Evolutionary conservation across 2,797 vertebrate genomes (phyloP).

Genomic region (Pantherophis alleghaniensis): DNA sequence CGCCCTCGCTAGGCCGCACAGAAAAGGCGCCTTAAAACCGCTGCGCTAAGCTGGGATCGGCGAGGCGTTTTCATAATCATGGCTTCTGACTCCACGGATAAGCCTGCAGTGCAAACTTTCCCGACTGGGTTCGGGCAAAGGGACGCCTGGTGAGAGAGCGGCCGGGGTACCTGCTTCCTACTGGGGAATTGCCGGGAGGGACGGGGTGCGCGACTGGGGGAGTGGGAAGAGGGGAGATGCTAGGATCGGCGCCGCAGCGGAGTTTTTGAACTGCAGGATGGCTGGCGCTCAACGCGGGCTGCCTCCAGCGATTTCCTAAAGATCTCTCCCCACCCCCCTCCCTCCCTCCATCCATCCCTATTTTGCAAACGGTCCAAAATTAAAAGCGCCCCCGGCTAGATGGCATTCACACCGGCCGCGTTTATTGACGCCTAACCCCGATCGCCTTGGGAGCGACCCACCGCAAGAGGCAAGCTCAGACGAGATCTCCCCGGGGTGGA

Average conservation of each 20-base stretch:
- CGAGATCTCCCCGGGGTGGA: neutral
- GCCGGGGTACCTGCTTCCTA: neutral
- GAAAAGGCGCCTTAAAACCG: neutral
- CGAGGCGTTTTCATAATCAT: conserved; percentile 59
- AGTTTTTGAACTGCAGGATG: neutral
- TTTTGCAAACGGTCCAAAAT: neutral
- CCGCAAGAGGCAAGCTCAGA: neutral
- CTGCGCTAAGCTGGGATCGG: neutral
- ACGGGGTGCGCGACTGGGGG: neutral
- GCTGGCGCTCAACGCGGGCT: neutral
- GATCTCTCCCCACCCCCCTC: too few species aligned
- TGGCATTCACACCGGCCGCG: neutral
- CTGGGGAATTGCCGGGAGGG: neutral
- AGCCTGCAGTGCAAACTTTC: conserved; percentile 60
- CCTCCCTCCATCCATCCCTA: too few species aligned
- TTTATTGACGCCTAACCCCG: neutral
- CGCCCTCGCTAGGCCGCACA: conserved; percentile 48
- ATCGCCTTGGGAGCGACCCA: neutral
- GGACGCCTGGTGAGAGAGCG: neutral
- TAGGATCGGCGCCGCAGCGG: neutral
- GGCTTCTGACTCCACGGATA: conserved; percentile 63
- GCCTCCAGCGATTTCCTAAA: neutral
- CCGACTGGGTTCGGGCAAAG: neutral
- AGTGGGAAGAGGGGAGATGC: accelerated
- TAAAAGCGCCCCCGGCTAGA: too few species aligned